phyloP scores from a whole-genome alignment of 2,888 invertebrate genomes.

The Dynastes maya region DNA sequence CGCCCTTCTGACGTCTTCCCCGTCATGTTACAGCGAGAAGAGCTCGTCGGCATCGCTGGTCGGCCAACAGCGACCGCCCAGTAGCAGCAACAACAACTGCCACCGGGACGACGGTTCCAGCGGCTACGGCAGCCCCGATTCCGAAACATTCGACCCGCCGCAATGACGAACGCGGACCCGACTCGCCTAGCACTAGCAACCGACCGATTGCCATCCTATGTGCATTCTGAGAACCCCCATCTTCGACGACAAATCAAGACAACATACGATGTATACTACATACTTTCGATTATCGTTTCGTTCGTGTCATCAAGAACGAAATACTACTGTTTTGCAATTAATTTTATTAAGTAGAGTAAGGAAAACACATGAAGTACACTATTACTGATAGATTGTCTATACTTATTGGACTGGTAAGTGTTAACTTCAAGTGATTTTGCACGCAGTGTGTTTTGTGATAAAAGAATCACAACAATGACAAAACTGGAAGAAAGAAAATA shows the following conservation, averaged over 20 bases:
- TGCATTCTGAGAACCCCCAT: background rate
- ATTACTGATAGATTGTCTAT: no score
- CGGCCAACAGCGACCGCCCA: constrained; percentile 69
- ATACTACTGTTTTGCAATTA: background rate
- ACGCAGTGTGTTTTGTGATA: no score
- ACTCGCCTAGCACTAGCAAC: constrained; percentile 41
- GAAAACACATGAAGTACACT: no score
- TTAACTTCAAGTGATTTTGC: no score
- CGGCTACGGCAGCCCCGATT: constrained; percentile 86
- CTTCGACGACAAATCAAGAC: no score
- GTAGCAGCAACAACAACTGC: constrained; percentile 61
- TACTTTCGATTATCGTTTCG: background rate
- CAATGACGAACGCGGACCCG: constrained; percentile 61
- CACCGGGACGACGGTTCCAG: constrained; percentile 81
- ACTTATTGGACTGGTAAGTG: no score
- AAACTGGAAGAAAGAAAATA: no score
- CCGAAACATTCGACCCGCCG: constrained; percentile 74
- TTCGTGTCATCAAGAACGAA: background rate
- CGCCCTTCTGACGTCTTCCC: constrained; percentile 64
- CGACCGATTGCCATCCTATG: background rate
- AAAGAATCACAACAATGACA: no score
- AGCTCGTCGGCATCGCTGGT: constrained; percentile 61
- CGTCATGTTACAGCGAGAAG: constrained; percentile 71
- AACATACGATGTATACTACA: background rate
- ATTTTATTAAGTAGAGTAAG: background rate